Conservation (phyloP, 2,888 invertebrate genomes). For the Thumatha senex region DNA sequence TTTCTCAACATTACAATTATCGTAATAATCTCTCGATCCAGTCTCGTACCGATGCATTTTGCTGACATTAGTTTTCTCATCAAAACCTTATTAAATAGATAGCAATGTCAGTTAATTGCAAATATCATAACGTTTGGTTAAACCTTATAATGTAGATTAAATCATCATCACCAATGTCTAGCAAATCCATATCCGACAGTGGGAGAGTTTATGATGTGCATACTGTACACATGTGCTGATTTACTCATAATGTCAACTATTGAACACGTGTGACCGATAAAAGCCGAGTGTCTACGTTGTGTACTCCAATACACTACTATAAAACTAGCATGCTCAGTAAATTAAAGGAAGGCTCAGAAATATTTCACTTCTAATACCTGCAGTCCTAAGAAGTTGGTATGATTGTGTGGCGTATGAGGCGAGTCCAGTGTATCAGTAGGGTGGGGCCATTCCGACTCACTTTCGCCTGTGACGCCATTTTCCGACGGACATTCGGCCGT, state of each 20-base stretch:
- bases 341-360: not conserved
- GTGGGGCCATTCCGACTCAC: constrained; percentile 88
- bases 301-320: too few relatives aligned
- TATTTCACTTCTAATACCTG: constrained; percentile 61
- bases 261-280: constrained; percentile 8
- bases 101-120: too few relatives aligned
- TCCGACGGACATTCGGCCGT: constrained; percentile 81
- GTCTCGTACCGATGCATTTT: too few relatives aligned
- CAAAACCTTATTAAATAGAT: too few relatives aligned
- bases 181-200: too few relatives aligned
- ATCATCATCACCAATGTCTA: too few relatives aligned
- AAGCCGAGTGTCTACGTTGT: not conserved
- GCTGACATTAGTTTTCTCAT: too few relatives aligned
- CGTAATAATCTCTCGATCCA: too few relatives aligned
- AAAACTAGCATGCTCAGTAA: too few relatives aligned
- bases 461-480: constrained; percentile 79
- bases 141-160: too few relatives aligned
- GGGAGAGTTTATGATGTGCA: not conserved
- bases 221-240: not conserved
- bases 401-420: constrained; percentile 83
- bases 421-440: constrained; percentile 74
- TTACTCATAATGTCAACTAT: constrained; percentile 9
- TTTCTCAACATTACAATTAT: too few relatives aligned
- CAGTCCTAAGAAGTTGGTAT: constrained; percentile 80
- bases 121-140: too few relatives aligned